phyloP scores from a whole-genome alignment of 2,113 vertebrate genomes.

The Conger conger region DNA sequence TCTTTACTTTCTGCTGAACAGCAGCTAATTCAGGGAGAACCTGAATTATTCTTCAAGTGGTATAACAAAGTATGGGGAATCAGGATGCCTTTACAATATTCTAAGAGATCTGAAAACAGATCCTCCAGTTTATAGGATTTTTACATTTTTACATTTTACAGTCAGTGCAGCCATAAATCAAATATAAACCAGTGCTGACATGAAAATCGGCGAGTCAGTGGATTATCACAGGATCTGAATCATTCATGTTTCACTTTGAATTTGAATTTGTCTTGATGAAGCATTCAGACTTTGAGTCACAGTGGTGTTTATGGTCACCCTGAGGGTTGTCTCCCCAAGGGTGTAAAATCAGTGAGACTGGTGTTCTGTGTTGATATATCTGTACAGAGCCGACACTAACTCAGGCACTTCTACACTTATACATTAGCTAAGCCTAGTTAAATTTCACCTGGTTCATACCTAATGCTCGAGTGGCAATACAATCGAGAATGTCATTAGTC shows the following conservation, averaged over 20 bases:
- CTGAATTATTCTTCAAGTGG: neutral
- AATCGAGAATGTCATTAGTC: neutral
- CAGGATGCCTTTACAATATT: neutral
- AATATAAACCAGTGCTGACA: neutral
- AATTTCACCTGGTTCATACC: neutral
- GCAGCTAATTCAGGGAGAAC: neutral
- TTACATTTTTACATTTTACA: neutral
- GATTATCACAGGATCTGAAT: conserved; percentile 3
- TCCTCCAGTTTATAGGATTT: neutral
- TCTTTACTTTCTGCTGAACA: neutral
- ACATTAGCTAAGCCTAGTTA: neutral
- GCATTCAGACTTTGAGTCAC: neutral
- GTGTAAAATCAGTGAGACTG: neutral
- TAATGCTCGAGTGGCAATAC: neutral
- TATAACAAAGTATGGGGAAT: neutral
- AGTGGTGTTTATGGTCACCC: neutral
- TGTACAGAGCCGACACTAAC: neutral
- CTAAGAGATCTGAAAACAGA: neutral
- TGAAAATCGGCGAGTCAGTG: neutral
- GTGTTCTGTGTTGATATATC: neutral
- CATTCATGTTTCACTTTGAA: neutral
- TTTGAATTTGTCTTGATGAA: neutral
- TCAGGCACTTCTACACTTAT: neutral
- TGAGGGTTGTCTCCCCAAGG: too few species aligned
- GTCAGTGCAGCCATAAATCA: neutral